These are phyloP conservation scores for Eupithecia insigniata DNA, from an alignment of 2,888 invertebrate genomes.

Conservation along the genomic window DNA sequence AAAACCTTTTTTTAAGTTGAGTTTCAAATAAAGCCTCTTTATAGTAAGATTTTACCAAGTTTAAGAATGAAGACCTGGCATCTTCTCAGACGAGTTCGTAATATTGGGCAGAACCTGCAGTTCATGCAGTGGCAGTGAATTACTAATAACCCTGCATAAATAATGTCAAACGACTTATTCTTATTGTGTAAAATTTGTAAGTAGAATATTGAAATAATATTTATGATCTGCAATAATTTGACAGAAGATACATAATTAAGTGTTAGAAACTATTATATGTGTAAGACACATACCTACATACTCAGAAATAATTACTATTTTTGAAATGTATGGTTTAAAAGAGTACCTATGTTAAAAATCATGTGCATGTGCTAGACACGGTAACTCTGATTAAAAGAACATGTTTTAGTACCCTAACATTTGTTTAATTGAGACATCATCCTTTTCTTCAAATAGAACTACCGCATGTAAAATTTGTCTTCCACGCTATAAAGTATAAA, in stretches of 20 bases:
- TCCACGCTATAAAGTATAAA: not conserved
- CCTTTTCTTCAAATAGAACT: not conserved
- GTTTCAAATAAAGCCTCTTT: too few species aligned
- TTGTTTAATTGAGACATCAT: slow-evolving; percentile 4
- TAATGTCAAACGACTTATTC: slow-evolving; percentile 13
- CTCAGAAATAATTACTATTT: slow-evolving; percentile 31
- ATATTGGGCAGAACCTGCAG: too few species aligned
- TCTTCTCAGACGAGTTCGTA: too few species aligned
- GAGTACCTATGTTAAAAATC: slow-evolving; percentile 19
- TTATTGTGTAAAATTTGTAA: slow-evolving; percentile 27
- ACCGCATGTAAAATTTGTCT: not conserved
- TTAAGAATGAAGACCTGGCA: too few species aligned
- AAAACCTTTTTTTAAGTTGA: too few species aligned
- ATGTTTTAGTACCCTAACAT: slow-evolving; percentile 21
- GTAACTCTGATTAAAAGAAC: slow-evolving; percentile 39
- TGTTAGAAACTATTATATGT: slow-evolving; percentile 51
- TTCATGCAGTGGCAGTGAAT: too few species aligned
- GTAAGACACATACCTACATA: slow-evolving; percentile 55
- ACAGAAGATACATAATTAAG: slow-evolving; percentile 27
- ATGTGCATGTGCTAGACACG: slow-evolving; percentile 50
- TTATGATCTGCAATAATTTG: slow-evolving; percentile 28
- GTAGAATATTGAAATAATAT: slow-evolving; percentile 12
- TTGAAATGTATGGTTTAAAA: slow-evolving; percentile 28
- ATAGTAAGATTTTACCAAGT: too few species aligned
- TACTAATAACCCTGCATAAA: too few species aligned